Conservation (phyloP, 1,140 invertebrate species). For the Diachasmimorpha longicaudata region DNA sequence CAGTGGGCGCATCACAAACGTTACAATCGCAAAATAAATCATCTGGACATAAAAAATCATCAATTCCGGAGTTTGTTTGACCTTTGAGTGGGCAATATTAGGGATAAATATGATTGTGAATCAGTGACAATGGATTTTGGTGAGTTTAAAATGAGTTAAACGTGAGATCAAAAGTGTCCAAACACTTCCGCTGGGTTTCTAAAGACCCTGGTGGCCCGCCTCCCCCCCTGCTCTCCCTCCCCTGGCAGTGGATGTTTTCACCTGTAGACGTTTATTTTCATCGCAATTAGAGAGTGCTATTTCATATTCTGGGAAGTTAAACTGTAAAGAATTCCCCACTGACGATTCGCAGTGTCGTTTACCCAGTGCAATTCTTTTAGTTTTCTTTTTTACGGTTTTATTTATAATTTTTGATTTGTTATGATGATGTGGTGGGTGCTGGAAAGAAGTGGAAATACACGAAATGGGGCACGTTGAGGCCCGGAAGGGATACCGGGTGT, state of each 20-base stretch:
- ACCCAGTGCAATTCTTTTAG: too few species aligned
- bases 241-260: not conserved
- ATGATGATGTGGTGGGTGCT: conserved; percentile 18
- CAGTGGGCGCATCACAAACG: conserved; percentile 7
- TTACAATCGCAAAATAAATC: conserved; percentile 7
- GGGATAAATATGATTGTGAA: not conserved
- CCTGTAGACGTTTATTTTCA: not conserved
- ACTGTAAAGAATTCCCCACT: too few species aligned
- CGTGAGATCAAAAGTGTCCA: not conserved
- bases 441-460: conserved; percentile 30
- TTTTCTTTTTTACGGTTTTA: not conserved
- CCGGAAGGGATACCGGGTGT: conserved; percentile 45
- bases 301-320: not conserved
- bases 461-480: conserved; percentile 58
- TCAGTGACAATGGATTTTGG: not conserved
- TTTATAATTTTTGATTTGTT: not conserved
- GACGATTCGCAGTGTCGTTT: too few species aligned
- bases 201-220: not conserved
- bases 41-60: not conserved
- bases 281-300: not conserved
- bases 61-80: not conserved
- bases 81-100: not conserved
- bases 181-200: not conserved
- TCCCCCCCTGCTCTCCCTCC: too few species aligned
- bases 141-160: not conserved